Conservation (phyloP, 2,113 vertebrate genomes). For the Montifringilla adamsi region DNA sequence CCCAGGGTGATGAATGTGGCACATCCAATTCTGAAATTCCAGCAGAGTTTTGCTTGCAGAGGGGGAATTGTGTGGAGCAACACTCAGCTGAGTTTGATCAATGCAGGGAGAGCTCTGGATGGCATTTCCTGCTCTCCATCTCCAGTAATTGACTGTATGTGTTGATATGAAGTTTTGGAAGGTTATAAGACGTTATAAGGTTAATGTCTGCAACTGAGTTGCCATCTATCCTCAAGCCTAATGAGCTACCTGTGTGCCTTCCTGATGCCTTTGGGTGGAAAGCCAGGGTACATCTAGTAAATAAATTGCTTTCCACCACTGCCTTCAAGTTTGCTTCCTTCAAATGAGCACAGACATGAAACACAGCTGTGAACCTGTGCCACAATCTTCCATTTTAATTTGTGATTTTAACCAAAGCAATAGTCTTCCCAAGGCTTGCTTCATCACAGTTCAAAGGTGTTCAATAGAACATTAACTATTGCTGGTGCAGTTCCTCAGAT, state of each 20-base stretch:
- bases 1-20: neutral
- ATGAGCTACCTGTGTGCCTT: neutral
- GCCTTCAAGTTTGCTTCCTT: neutral
- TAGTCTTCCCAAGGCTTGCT: neutral
- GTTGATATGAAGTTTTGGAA: neutral
- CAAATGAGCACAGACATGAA: neutral
- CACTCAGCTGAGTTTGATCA: neutral
- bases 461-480: neutral
- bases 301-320: neutral
- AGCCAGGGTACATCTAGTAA: neutral
- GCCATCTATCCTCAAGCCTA: neutral
- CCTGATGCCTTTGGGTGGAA: neutral
- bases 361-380: neutral
- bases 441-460: neutral
- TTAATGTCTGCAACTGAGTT: neutral
- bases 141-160: neutral
- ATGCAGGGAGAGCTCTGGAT: neutral
- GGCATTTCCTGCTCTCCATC: neutral
- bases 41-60: neutral
- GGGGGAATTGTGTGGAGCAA: fast-evolving
- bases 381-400: neutral
- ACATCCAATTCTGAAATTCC: neutral
- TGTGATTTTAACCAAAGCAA: neutral
- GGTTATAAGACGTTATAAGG: neutral
- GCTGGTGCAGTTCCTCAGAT: neutral